Percentiles rank a stretch among this genome's conserved stretches.
Evolutionary conservation across 2,113 vertebrate genomes (phyloP).

Genomic region (Phodopus roborovskii): DNA sequence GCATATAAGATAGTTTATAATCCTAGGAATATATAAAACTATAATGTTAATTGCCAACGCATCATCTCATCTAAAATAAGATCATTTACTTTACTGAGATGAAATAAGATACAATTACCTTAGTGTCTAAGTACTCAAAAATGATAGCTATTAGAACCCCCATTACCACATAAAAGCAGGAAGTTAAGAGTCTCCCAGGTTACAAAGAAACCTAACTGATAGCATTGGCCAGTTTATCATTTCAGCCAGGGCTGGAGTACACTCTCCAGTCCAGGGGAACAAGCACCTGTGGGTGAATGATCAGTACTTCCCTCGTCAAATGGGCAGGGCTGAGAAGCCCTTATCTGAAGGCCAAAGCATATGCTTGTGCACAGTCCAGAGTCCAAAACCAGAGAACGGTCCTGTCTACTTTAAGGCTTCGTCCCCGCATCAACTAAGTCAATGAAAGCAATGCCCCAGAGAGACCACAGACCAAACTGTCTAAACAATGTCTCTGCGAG

Average conservation of each 20-base stretch:
- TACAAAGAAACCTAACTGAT: background rate
- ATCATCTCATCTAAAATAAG: conserved; percentile 36
- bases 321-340: background rate
- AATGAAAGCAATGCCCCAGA: background rate
- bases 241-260: background rate
- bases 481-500: background rate
- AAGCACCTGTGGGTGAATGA: background rate
- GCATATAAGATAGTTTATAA: conserved; percentile 12
- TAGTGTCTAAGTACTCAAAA: conserved; percentile 4
- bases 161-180: background rate
- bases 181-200: background rate
- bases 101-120: conserved; percentile 34
- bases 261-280: background rate
- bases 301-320: background rate
- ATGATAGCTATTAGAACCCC: background rate
- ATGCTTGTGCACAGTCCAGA: background rate
- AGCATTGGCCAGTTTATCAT: background rate
- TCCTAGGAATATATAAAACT: conserved; percentile 4
- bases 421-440: background rate
- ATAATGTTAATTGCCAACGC: background rate
- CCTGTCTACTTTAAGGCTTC: background rate
- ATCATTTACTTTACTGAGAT: background rate
- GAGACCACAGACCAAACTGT: background rate
- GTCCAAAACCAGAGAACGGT: background rate
- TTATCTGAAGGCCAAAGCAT: background rate